A percentile compares a stretch with the other conserved stretches of the same genome.
Conservation (phyloP, 2,888 invertebrate genomes). For the Subacronicta megacephala region DNA sequence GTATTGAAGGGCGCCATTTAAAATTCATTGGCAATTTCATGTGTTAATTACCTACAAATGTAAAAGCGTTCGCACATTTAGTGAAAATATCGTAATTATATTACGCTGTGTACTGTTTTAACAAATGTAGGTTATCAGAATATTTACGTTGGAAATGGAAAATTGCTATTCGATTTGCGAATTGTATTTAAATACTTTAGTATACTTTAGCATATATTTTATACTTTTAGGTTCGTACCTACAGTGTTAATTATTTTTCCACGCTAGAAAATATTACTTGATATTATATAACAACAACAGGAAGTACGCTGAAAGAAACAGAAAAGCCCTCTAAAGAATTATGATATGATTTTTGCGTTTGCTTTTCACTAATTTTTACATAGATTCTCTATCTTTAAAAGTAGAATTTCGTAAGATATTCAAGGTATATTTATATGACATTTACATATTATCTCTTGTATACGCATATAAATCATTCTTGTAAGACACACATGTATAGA, state of each 20-base stretch:
- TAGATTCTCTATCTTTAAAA: conserved; percentile 11
- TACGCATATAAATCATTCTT: conserved; percentile 48
- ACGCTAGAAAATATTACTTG: no score
- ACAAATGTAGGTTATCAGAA: conserved; percentile 11
- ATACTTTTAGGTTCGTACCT: no score
- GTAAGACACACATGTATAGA: conserved; percentile 36
- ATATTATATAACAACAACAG: no score
- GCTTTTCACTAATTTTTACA: conserved; percentile 18
- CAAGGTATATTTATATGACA: conserved; percentile 29
- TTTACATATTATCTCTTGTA: conserved; percentile 44
- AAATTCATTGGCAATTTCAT: conserved; percentile 52
- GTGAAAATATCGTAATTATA: conserved; percentile 30
- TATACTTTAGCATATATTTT: no score
- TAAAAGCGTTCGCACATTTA: conserved; percentile 22
- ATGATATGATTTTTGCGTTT: no score
- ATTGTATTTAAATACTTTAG: no score
- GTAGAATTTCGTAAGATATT: background rate
- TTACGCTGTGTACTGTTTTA: conserved; percentile 8
- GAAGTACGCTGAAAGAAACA: no score
- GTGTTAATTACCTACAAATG: conserved; percentile 41
- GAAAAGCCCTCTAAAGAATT: no score
- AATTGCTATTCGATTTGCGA: no score
- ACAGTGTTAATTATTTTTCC: no score
- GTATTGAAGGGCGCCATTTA: conserved; percentile 48
- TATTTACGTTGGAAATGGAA: background rate